These are phyloP conservation scores for Phylloscopus trochiloides DNA, from an alignment of 2,113 vertebrate species.

Conservation along the genomic window DNA sequence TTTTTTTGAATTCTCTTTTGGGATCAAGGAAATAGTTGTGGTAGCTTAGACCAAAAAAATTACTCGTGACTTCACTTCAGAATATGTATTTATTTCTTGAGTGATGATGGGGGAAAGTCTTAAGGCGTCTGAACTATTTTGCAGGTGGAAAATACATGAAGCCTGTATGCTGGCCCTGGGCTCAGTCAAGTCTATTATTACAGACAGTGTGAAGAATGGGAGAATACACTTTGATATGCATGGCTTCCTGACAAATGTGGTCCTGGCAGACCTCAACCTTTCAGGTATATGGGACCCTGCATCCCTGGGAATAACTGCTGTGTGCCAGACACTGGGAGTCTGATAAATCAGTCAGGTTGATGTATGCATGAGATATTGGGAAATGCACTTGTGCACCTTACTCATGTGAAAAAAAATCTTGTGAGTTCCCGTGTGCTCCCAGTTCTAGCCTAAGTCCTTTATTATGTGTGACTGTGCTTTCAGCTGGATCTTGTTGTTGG, in stretches of 20 bases:
- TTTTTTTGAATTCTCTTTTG: neutral
- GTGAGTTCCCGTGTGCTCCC: neutral
- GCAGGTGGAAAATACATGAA: conserved; percentile 98
- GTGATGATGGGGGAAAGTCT: neutral
- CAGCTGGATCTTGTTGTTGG: neutral
- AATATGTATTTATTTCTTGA: neutral
- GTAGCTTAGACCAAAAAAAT: neutral
- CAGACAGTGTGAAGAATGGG: conserved; percentile 92
- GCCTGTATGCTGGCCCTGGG: conserved; percentile 96
- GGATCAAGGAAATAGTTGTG: neutral
- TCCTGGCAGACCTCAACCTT: conserved; percentile 92
- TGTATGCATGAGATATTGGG: neutral
- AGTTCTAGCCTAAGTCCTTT: neutral
- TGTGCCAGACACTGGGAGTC: neutral
- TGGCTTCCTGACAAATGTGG: conserved; percentile 91
- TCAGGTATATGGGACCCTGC: conserved; percentile 73
- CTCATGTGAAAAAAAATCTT: neutral
- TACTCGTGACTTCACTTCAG: neutral
- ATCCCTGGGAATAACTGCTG: neutral
- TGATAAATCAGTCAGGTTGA: neutral
- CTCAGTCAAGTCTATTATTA: conserved; percentile 93
- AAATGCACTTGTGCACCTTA: neutral
- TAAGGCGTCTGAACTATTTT: neutral
- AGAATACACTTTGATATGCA: conserved; percentile 96
- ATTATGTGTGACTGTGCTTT: neutral